Base-by-base conservation (phyloP, 1,140 invertebrate genomes). In the Nymphalis io region DNA sequence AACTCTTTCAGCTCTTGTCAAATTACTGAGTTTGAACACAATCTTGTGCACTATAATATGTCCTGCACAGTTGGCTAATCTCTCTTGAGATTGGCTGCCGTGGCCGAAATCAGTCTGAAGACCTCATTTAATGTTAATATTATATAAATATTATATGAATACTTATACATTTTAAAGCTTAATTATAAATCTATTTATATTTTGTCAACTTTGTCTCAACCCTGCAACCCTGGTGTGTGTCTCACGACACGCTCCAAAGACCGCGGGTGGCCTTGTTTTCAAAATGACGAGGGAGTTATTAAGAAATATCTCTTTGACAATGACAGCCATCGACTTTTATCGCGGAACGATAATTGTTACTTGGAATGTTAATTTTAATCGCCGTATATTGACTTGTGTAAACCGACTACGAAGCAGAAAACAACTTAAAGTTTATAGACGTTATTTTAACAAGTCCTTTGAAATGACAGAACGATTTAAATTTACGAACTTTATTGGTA, bases 281-380 rank as follows among this genome's bases (percentile, higher is more conserved):
- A 61, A 75, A 75, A 75, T 72, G 70, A 78, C 74, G 70, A 65
- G 72, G 70, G 67, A 79, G 79, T 78, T 81, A 79, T 83, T 72
- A 72, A 67, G 73, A 79, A 81, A 73, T 69, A 72, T 58, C 68
- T 68, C 68, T 74, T 68, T 73, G 67, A 73, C 65, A 68, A 73
- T 76, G 68, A 72, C 68, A 69, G 39, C 61, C 68, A 68, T 72
- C 53, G 64, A 60, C 59, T 67, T 72, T 76, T 76, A 70, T 70
- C 68, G 60, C 42, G 66, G 70, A 60, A 60, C 48, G 46, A 63
- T 74, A 74, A 74, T 74, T 74, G 61, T 48, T 44, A 42, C 66
- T 51, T 39, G 71, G 67, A 66, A 68, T 61, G 72, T 75, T 73
- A 69, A 72, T 72, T 70, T 73, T 72, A 70, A 74, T 53, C 51